Percentiles rank a stretch among this genome's conserved stretches.
phyloP scores from a whole-genome alignment of 2,113 vertebrate genomes.

The Nyctibius bracteatus region DNA sequence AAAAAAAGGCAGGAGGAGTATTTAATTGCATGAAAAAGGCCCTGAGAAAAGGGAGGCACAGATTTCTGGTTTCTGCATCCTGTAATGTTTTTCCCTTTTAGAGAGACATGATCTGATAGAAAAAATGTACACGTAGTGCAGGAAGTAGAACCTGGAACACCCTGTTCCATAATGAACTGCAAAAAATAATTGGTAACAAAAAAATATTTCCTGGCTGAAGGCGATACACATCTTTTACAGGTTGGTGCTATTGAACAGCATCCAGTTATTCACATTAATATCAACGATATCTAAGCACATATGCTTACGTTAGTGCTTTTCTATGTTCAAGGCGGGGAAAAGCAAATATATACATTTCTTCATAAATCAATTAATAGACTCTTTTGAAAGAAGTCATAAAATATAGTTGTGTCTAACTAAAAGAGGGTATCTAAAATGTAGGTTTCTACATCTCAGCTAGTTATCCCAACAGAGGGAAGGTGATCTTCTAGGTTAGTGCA shows the following conservation, averaged over 20 bases:
- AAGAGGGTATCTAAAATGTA: background rate
- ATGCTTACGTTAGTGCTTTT: background rate
- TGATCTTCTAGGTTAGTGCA: background rate
- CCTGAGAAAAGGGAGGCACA: background rate
- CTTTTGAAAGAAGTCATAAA: background rate
- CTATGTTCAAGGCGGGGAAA: background rate
- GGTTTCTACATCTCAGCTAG: background rate
- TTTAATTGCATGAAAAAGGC: background rate
- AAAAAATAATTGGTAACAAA: background rate
- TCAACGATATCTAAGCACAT: background rate
- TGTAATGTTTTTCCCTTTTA: background rate
- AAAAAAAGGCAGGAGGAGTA: background rate
- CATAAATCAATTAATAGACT: background rate
- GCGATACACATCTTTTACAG: background rate
- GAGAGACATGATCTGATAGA: background rate
- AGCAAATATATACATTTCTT: background rate
- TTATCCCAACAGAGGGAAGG: background rate
- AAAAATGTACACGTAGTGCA: background rate
- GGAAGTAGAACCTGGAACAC: background rate
- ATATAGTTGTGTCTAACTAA: background rate
- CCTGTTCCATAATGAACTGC: background rate
- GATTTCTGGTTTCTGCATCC: background rate
- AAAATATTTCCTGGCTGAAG: background rate
- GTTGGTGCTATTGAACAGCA: background rate
- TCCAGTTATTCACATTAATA: background rate